phyloP scores from a whole-genome alignment of 2,113 vertebrate species.

The Synchiropus splendidus region DNA sequence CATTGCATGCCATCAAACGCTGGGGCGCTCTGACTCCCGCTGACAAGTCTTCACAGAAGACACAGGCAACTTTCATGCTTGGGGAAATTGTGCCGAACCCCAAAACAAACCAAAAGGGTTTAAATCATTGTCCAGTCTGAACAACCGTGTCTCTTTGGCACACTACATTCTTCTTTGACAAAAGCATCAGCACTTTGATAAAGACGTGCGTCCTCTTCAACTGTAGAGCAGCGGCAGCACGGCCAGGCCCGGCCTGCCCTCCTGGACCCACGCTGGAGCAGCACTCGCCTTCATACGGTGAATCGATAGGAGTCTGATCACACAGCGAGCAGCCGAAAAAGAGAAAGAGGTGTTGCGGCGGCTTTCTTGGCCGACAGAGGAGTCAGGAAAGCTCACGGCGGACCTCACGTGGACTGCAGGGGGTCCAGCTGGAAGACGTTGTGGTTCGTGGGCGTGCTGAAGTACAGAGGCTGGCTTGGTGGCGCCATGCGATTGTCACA shows the following conservation, averaged over 20 bases:
- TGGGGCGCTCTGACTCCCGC: conserved; percentile 40
- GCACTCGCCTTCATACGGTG: conserved; percentile 65
- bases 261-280: conserved; percentile 44
- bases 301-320: conserved; percentile 47
- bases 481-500: conserved; percentile 83
- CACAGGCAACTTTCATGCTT: conserved; percentile 45
- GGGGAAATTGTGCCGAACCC: conserved; percentile 42
- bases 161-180: conserved; percentile 25
- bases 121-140: conserved; percentile 58
- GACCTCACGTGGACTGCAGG: conserved; percentile 89
- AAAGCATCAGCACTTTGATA: conserved; percentile 35
- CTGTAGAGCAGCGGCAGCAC: too few relatives aligned
- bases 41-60: conserved; percentile 95
- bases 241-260: conserved; percentile 39
- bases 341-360: conserved; percentile 51
- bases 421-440: conserved; percentile 97
- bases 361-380: conserved; percentile 26
- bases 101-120: conserved; percentile 33
- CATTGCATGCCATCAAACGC: conserved; percentile 52
- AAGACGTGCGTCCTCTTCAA: too few relatives aligned
- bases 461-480: conserved; percentile 76
- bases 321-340: conserved; percentile 54
- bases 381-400: conserved; percentile 38
- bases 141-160: conserved; percentile 57
- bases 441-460: conserved; percentile 92